Conservation (phyloP, 1,140 invertebrate species). For the Meloidogyne hapla region DNA sequence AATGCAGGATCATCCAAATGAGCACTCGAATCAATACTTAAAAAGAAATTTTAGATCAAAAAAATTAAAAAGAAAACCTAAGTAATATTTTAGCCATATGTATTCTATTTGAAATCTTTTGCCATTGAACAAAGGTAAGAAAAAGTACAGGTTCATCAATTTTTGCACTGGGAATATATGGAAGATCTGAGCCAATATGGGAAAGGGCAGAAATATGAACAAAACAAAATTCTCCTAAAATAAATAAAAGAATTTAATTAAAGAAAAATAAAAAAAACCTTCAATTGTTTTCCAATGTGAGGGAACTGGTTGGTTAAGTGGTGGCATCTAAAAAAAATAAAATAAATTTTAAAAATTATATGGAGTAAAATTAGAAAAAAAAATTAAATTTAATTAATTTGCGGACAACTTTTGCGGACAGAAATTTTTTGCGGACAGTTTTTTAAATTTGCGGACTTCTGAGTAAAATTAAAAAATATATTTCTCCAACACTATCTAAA, state of each 20-base stretch:
- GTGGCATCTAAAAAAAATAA: constrained; percentile 38
- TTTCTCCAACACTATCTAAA: no score
- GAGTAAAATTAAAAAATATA: no score
- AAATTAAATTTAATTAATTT: no score
- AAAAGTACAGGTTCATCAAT: constrained; percentile 52
- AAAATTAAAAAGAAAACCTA: constrained; percentile 14
- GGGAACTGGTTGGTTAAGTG: constrained; percentile 48
- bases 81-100: constrained; percentile 52
- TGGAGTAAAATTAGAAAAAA: no score
- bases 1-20: constrained; percentile 21
- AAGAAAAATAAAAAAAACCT: constrained; percentile 30
- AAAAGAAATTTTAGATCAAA: no score
- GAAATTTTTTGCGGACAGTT: no score
- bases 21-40: constrained; percentile 13
- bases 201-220: constrained; percentile 50
- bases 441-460: no score
- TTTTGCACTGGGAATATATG: constrained; percentile 47
- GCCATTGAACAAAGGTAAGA: constrained; percentile 53
- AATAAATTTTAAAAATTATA: constrained; percentile 7
- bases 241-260: neutral
- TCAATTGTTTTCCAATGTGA: constrained; percentile 50
- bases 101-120: constrained; percentile 42
- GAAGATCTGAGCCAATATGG: constrained; percentile 50
- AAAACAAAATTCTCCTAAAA: constrained; percentile 34
- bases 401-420: no score